Conservation (phyloP, 2,113 vertebrate genomes). For the Larimichthys crocea region DNA sequence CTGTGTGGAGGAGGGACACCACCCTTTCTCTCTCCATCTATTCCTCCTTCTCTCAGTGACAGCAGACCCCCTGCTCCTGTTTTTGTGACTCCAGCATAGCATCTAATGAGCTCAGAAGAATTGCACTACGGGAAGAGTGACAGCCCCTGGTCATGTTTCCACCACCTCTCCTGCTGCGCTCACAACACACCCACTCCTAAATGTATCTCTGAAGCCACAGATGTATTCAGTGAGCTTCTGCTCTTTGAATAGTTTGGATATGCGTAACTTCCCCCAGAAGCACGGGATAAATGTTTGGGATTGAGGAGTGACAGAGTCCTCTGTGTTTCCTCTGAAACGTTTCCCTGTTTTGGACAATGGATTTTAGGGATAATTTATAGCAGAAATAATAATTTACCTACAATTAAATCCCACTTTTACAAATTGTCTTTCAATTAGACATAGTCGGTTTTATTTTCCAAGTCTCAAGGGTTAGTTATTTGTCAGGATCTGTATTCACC, state of each 20-base stretch:
- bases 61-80: constrained; percentile 58
- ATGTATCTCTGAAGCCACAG: constrained; percentile 44
- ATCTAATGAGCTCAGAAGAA: constrained; percentile 78
- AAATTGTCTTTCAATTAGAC: constrained; percentile 7
- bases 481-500: not conserved
- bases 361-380: not conserved
- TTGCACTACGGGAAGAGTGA: constrained; percentile 69
- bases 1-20: constrained; percentile 12
- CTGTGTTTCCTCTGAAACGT: not conserved
- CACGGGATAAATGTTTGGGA: constrained; percentile 15
- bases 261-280: not conserved
- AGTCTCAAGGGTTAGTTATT: not conserved
- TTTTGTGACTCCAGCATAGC: constrained; percentile 57
- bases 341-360: not conserved
- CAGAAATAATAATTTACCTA: not conserved
- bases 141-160: constrained; percentile 72
- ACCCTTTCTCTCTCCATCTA: constrained; percentile 13
- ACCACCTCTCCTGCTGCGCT: constrained; percentile 51
- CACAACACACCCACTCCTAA: constrained; percentile 62
- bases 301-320: not conserved
- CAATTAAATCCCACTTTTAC: not conserved
- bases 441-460: constrained; percentile 1
- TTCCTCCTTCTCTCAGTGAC: constrained; percentile 42
- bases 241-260: constrained; percentile 40
- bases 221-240: constrained; percentile 20